Base-by-base conservation (phyloP, 2,113 vertebrate species). In the Psettodes erumei region DNA sequence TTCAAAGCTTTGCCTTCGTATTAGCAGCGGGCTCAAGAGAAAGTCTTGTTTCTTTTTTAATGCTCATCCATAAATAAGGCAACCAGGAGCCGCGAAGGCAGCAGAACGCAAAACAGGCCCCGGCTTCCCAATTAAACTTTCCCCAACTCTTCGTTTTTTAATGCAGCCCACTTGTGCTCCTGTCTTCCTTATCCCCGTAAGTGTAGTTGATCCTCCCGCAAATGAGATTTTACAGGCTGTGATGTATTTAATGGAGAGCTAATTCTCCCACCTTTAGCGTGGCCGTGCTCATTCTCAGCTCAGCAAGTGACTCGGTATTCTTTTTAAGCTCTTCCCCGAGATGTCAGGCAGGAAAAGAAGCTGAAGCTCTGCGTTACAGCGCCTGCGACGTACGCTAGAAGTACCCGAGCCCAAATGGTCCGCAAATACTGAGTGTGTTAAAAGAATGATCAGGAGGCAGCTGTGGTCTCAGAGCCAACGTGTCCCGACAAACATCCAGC, bases 1-100 rank as follows among this genome's bases (percentile, higher is more conserved):
- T 88, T 90, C 86, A 90, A 88, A 89, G 85, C 77, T 21, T 76
- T 37, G 64, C 47, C 76, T 76, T 78, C 67, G 6, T 54, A 75
- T 85, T 71, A 81, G 40, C 75, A 81, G 56, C 48, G 23, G 42
- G 40, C 77, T 83, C 59, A 50, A 71, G 79, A 82, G 77, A 75
- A 76, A 42, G 25, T 58, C 51, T 58, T 72, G 19, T 73, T 80
- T 83, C n/a, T 87, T 80, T 63, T 27, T 35, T 30, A 48, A 58
- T 6, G 37, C 68, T 73, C 76, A 67, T 77, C 54, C 54, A 88
- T 85, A 82, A 88, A 86, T 82, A 64, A 86, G 32, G 32, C 51
- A 45, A 65, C 50, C 45, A 74, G 58, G 51, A 66, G 58, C 42
- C 21, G 63, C 47, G 50, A 32, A 68, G n/a, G 55, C 35, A 61